These are phyloP conservation scores for Bryconaethiops microstoma DNA, from an alignment of 2,797 vertebrate species.

Conservation along the genomic window DNA sequence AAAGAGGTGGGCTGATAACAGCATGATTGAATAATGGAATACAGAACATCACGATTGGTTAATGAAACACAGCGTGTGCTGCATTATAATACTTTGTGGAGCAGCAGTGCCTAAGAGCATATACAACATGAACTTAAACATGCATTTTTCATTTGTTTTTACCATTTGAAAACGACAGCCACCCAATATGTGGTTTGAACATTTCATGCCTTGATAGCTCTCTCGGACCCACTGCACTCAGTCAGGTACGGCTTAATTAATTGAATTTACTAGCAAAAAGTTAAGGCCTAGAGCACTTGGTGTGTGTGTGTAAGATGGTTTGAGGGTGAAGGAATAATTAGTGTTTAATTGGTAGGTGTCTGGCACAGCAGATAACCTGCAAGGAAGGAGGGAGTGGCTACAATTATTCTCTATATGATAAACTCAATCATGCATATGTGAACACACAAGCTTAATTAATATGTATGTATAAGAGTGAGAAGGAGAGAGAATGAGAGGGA, in stretches of 20 bases:
- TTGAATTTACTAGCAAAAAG: constrained; percentile 38
- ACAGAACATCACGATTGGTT: constrained; percentile 31
- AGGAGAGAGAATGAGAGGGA: too few relatives aligned
- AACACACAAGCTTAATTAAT: constrained; percentile 6
- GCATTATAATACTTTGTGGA: constrained; percentile 46
- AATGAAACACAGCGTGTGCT: constrained; percentile 44
- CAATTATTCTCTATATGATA: constrained; percentile 53
- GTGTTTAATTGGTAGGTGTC: constrained; percentile 61
- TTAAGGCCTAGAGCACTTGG: constrained; percentile 39
- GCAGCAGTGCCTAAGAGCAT: not conserved
- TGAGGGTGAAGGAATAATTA: constrained; percentile 43
- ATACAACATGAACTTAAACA: not conserved
- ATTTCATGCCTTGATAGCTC: too few relatives aligned
- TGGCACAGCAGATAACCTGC: constrained; percentile 45
- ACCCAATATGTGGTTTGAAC: not conserved
- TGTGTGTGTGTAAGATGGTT: constrained; percentile 31
- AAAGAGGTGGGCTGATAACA: constrained; percentile 43
- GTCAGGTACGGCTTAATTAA: constrained; percentile 46
- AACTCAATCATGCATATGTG: not conserved
- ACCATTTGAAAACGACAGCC: not conserved
- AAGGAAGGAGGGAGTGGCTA: not conserved
- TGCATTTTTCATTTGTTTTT: not conserved
- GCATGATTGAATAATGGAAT: constrained; percentile 50
- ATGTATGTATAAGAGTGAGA: not conserved
- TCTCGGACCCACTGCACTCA: not conserved